These are phyloP conservation scores for Cotesia vestalis DNA, from an alignment of 1,140 invertebrate genomes.

Conservation along the genomic window DNA sequence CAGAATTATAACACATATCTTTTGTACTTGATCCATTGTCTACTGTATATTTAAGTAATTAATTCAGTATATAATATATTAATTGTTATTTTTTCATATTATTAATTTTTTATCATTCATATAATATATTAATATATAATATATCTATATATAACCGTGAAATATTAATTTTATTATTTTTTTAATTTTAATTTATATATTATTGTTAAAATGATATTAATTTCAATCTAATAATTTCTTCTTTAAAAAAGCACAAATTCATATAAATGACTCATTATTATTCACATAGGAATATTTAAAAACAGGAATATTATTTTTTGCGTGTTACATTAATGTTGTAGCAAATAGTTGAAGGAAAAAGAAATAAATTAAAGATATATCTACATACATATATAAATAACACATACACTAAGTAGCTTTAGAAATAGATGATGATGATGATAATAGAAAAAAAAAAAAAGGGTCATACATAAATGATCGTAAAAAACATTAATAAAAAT, in stretches of 20 bases:
- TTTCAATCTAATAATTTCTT: conserved; percentile 32
- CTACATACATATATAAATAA: neutral
- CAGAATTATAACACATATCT: no score
- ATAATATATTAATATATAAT: conserved; percentile 3
- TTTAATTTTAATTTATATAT: conserved; percentile 11
- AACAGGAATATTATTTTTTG: conserved; percentile 16
- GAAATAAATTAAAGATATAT: neutral
- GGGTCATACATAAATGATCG: neutral
- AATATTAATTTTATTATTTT: conserved; percentile 20
- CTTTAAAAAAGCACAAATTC: conserved; percentile 26
- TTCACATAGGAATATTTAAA: conserved; percentile 11
- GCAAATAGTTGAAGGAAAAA: neutral
- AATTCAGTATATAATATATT: no score
- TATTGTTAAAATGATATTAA: neutral
- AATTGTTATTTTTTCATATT: conserved; percentile 9
- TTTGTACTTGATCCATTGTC: no score
- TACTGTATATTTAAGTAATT: no score
- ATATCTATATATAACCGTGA: neutral
- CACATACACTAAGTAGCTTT: conserved; percentile 16
- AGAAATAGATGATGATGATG: neutral
- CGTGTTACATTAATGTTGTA: neutral
- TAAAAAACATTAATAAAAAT: conserved; percentile 1
- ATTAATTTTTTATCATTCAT: conserved; percentile 1
- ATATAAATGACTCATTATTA: neutral
- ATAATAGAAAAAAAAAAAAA: neutral